Base-by-base conservation (phyloP, 2,113 vertebrate genomes). In the Coryphaenoides rupestris region DNA sequence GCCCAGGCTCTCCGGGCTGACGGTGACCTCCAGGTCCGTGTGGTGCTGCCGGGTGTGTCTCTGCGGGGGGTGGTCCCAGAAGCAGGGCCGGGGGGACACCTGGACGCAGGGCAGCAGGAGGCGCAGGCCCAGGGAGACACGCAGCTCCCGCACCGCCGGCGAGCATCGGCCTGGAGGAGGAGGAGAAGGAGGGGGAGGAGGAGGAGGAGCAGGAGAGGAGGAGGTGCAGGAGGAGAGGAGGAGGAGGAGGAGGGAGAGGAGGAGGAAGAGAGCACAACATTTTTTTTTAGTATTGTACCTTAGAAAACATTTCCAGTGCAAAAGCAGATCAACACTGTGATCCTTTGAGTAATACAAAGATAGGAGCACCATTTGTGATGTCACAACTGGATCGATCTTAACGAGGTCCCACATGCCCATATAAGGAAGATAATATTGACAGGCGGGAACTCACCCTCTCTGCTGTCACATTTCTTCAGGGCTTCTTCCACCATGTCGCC, bases 21-120 rank as follows among this genome's bases (percentile, higher is more conserved):
- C 91, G 1, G 82, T 89, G 74, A 95, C 89, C 73, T 90, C 92
- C 57, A 95, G 82, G 73, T 94, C 89, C 2, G 84, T 84, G 73
- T 89, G 80, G 40, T 83, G 82, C 21, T 86, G 84, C 15, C 85
- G 76, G 12, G 86, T 86, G 49, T 86, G 82, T 19, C 88, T 74
- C 63, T 90, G 81, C 1, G 80, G 84, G 0, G 86, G 84, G 13
- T 91, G 77, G 15, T 90, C 86, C 94, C 94, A 95, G 66, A 70
- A 89, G 62, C 91, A 93, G 24, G 91, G 87, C 70, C 88, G 87
- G 3, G 92, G 86, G 0, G 93, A 93, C 61, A 89, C 83, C 57
- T 93, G 92, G 58, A 85, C 78, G 1, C 94, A 95, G 0, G 84
- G 84, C 60, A 89, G 68, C 66, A 90, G 49, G 24, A 91, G 61